Evolutionary conservation across 2,797 vertebrate genomes (phyloP), one percentile per base, ranked within the genome.

Genomic region (Enteromius mattozi): DNA sequence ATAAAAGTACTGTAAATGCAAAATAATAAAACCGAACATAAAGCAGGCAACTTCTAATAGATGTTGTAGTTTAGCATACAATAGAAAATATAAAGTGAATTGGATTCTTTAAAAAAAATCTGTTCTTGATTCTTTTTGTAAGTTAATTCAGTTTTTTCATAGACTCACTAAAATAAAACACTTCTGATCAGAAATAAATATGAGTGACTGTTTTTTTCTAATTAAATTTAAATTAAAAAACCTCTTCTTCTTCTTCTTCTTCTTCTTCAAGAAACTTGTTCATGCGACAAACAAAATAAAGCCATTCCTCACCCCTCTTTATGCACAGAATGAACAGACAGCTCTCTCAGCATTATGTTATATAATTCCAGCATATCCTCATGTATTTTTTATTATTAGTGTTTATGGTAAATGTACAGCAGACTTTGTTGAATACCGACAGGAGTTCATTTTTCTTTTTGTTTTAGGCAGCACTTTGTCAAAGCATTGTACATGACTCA

Each of bases 401-500:
- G 59, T 65, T 47, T 47, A 3, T 9, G 8, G 45, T 69, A 37
- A 66, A 76, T 66, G 10, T 37, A 40, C 30, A 76, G 24, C 9
- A 66, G n/a, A 76, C 65, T 54, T 66, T 54, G 9, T 30, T 81
- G 35, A 59, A 45, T 10, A 71, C n/a, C 24, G 10, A 24, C 27
- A 65, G 33, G 45, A 42, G n/a, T 51, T 8, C 0, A 3, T 76
- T 83, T 76, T 68, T 80, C 10, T 80, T 68, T 42, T 68, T 51
- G 13, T 68, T 80, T 80, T 51, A 78, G 54, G n/a, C 16, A 45
- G 56, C 56, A 45, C 16, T 63, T 42, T 63, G 75, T 68, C 17
- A 56, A 78, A 42, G 24, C 74, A 69, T 69, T 68, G 59, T n/a
- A 40, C 0, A 3, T 70, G 82, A 78, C 49, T 83, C 75, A 78